phyloP scores from a whole-genome alignment of 2,113 vertebrate species.

The Chaetorhynchus papuensis region DNA sequence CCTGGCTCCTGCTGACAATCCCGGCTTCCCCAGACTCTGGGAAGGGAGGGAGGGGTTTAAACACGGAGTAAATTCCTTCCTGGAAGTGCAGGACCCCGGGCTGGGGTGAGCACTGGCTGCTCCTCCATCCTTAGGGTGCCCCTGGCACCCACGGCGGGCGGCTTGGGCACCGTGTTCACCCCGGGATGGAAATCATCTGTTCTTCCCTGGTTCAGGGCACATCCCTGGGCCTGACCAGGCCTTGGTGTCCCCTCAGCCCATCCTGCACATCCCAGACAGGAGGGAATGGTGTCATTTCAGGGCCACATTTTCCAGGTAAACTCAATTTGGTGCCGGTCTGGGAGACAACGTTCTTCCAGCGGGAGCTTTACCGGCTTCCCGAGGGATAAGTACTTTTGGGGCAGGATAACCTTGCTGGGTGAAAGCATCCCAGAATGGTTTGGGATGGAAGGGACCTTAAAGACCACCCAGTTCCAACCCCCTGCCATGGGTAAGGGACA shows the following conservation, averaged over 20 bases:
- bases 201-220: background rate
- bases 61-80: rapidly evolving
- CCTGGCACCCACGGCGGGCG: background rate
- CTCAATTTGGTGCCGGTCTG: rapidly evolving
- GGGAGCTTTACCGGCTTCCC: rapidly evolving
- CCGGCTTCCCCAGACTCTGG: background rate
- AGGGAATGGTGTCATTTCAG: rapidly evolving
- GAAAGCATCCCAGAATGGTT: background rate
- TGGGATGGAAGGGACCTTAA: background rate
- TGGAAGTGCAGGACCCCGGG: background rate
- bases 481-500: background rate
- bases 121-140: rapidly evolving
- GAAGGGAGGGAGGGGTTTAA: background rate
- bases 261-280: rapidly evolving
- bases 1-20: background rate
- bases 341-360: no score
- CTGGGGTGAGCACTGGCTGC: rapidly evolving
- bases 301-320: rapidly evolving
- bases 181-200: background rate
- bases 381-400: rapidly evolving
- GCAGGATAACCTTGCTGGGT: rapidly evolving
- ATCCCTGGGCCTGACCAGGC: rapidly evolving
- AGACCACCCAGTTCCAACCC: background rate
- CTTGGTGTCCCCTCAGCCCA: background rate
- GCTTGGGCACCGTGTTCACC: rapidly evolving